phyloP scores from a whole-genome alignment of 2,888 invertebrate species.

The Aporophyla nigra region DNA sequence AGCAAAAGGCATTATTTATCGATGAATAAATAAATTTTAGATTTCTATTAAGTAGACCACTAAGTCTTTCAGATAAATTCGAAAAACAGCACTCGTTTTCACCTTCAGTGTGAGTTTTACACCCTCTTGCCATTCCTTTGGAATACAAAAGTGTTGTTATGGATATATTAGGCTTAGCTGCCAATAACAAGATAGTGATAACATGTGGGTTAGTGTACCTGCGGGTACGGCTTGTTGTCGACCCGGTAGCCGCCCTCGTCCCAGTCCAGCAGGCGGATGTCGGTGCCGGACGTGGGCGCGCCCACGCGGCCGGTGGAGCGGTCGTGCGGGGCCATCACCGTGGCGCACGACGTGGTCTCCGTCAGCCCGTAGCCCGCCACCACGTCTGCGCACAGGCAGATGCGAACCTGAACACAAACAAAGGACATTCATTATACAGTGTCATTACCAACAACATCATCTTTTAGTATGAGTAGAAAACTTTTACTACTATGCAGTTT shows the following conservation, averaged over 20 bases:
- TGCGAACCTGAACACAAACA: conserved; percentile 75
- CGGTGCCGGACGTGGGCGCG: conserved; percentile 95
- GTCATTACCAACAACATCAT: not conserved
- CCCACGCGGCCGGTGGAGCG: conserved; percentile 95
- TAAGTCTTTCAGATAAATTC: not conserved
- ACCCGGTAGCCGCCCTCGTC: conserved; percentile 93
- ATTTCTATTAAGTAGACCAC: not conserved
- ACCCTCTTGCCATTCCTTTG: not conserved
- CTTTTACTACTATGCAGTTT: not conserved
- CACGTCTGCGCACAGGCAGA: conserved; percentile 97
- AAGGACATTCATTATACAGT: fast-evolving
- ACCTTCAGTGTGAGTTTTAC: not conserved
- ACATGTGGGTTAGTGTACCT: conserved; percentile 72
- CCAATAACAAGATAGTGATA: not conserved
- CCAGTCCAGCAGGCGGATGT: conserved; percentile 97
- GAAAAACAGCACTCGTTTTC: not conserved
- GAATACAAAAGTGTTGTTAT: not conserved
- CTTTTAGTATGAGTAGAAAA: not conserved
- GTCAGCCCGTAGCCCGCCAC: conserved; percentile 99
- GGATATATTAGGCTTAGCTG: not conserved
- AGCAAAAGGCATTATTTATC: not conserved
- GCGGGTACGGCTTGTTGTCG: conserved; percentile 91
- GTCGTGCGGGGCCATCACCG: conserved; percentile 94
- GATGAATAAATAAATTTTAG: not conserved
- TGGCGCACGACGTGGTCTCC: conserved; percentile 98